These are phyloP conservation scores for Alfaro cultratus DNA, from an alignment of 2,797 vertebrate species.

Conservation along the genomic window DNA sequence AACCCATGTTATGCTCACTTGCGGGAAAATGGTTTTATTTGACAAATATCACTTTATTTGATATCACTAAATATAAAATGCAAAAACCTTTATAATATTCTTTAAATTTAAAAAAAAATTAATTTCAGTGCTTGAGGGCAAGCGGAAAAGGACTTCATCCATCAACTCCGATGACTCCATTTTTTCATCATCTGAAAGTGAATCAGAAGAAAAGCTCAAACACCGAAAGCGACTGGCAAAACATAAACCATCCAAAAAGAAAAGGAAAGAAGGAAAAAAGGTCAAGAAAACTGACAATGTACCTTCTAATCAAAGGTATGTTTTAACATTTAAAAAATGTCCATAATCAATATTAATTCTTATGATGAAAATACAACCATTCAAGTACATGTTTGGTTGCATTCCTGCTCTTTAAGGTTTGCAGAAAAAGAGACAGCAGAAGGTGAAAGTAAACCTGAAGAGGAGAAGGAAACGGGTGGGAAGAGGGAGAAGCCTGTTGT, in stretches of 20 bases:
- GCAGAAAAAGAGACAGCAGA: conserved; percentile 77
- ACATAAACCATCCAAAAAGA: conserved; percentile 85
- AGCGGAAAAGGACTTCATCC: conserved; percentile 84
- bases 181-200: conserved; percentile 81
- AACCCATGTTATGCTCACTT: neutral
- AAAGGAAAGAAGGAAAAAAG: conserved; percentile 78
- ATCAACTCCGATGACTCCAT: conserved; percentile 82
- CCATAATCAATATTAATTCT: neutral
- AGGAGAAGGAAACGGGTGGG: conserved; percentile 77
- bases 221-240: conserved; percentile 81
- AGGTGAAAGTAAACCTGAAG: conserved; percentile 78
- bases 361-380: neutral
- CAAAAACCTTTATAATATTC: neutral
- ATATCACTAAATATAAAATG: neutral
- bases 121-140: conserved; percentile 85
- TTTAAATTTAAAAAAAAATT: conserved; percentile 30
- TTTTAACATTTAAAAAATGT: conserved; percentile 19
- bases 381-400: neutral
- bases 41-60: neutral
- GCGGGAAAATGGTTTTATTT: neutral
- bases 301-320: conserved; percentile 78
- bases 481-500: conserved; percentile 95
- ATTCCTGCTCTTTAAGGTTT: conserved; percentile 65
- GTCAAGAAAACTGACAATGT: conserved; percentile 68
- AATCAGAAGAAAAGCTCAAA: conserved; percentile 77